Evolutionary conservation across 2,113 vertebrate genomes (phyloP).

Genomic region (Sylvicapra grimmia): DNA sequence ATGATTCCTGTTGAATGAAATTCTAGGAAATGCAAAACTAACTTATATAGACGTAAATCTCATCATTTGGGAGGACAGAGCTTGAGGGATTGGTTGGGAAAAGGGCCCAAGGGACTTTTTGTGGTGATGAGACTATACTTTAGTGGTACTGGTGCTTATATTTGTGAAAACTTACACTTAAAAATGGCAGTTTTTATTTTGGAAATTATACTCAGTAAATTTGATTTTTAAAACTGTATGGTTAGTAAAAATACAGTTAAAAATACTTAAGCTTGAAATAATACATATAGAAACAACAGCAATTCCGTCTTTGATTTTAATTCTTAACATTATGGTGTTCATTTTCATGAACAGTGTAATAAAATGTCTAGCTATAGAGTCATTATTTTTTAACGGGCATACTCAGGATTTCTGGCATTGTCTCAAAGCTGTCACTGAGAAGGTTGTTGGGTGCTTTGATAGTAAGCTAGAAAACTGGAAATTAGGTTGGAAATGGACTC

Average conservation of each 20-base stretch:
- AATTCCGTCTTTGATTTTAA: neutral
- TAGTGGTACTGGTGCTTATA: neutral
- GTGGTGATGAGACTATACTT: neutral
- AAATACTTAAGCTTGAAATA: neutral
- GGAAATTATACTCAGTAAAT: neutral
- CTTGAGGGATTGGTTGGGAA: neutral
- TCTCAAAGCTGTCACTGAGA: neutral
- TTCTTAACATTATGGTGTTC: neutral
- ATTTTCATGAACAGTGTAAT: neutral
- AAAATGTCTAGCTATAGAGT: neutral
- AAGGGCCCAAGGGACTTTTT: neutral
- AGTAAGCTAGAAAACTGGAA: neutral
- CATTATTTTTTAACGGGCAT: neutral
- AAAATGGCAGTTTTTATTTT: neutral
- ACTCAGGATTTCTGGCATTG: neutral
- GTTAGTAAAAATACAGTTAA: neutral
- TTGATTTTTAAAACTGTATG: neutral
- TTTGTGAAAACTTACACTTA: neutral
- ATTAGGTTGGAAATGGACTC: neutral
- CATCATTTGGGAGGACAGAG: neutral
- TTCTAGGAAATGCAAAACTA: neutral
- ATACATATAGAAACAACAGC: neutral
- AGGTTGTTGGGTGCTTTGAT: neutral
- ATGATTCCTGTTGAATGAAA: neutral
- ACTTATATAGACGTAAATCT: neutral